A percentile compares a stretch with the other conserved stretches of the same genome.
Conservation (phyloP, 2,113 vertebrate species). For the Actenoides lindsayi region DNA sequence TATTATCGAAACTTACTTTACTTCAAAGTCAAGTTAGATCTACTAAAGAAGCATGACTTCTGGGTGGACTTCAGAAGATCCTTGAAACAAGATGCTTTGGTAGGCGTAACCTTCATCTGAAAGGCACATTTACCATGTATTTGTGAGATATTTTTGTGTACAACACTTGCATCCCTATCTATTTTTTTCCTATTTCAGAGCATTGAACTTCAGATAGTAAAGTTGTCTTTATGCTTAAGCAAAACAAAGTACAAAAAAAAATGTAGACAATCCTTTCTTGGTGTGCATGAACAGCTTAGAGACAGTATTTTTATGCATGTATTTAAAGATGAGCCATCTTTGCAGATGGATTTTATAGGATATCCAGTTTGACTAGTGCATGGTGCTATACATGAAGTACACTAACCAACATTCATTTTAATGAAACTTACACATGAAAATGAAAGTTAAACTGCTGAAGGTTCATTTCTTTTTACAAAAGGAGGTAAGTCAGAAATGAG, state of each 20-base stretch:
- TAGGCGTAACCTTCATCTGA: neutral
- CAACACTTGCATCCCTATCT: neutral
- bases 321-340: neutral
- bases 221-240: neutral
- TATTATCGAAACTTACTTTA: neutral
- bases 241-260: neutral
- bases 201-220: neutral
- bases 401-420: neutral
- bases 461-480: neutral
- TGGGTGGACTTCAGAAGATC: neutral
- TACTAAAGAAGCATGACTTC: neutral
- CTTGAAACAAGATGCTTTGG: neutral
- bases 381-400: neutral
- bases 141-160: neutral
- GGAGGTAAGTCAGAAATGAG: neutral
- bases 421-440: neutral
- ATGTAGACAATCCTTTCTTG: neutral
- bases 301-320: neutral
- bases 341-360: neutral
- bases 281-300: neutral
- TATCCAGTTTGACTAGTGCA: neutral
- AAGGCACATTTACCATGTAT: fast-evolving
- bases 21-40: neutral
- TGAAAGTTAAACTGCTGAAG: neutral
- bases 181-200: neutral